Conservation (phyloP, 2,888 invertebrate species). For the Drosophila histrio region DNA sequence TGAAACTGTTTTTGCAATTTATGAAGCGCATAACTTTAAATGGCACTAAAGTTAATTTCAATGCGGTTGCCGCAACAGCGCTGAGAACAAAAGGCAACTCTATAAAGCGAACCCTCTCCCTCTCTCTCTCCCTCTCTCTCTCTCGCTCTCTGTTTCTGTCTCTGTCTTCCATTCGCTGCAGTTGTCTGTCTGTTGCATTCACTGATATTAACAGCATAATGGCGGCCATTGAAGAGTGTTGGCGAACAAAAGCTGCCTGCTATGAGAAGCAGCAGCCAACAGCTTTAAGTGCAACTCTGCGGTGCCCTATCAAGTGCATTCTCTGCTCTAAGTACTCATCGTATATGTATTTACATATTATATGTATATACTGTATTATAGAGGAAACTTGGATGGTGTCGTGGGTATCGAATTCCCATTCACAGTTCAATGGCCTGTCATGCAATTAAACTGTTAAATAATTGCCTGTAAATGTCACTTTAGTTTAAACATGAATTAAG, state of each 20-base stretch:
- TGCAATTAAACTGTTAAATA: constrained; percentile 59
- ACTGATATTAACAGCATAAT: constrained; percentile 55
- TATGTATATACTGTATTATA: background rate
- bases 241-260: constrained; percentile 58
- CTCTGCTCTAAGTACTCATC: constrained; percentile 8
- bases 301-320: constrained; percentile 14
- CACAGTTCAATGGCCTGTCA: constrained; percentile 52
- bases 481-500: constrained; percentile 65
- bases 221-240: constrained; percentile 43
- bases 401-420: constrained; percentile 19
- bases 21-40: constrained; percentile 79
- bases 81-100: constrained; percentile 58
- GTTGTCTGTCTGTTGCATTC: constrained; percentile 29
- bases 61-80: constrained; percentile 69
- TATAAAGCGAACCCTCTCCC: constrained; percentile 16
- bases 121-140: background rate
- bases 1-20: constrained; percentile 78
- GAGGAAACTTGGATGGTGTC: background rate
- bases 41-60: constrained; percentile 79
- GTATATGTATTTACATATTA: background rate
- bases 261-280: constrained; percentile 7
- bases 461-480: constrained; percentile 73
- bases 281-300: constrained; percentile 38
- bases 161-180: background rate
- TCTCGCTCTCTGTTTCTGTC: background rate